Evolutionary conservation across 2,888 invertebrate genomes (phyloP).

Genomic region (Odontocolon sp.): DNA sequence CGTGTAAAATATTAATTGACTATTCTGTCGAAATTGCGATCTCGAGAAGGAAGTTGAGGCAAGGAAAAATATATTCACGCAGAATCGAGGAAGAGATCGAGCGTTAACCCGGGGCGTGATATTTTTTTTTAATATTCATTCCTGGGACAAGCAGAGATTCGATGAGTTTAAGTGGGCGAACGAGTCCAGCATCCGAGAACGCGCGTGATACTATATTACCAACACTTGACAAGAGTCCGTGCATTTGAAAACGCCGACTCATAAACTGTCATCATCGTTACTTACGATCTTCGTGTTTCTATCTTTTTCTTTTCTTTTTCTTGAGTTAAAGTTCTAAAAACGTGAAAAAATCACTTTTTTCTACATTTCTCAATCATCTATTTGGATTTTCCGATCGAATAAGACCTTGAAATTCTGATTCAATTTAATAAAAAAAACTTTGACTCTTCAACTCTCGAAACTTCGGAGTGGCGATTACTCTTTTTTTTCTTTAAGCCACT

Average conservation of each 20-base stretch:
- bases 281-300: conserved; percentile 61
- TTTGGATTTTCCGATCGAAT: too few relatives aligned
- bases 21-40: background rate
- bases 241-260: conserved; percentile 63
- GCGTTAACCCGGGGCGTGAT: conserved; percentile 43
- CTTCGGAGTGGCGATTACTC: too few relatives aligned
- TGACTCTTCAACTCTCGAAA: too few relatives aligned
- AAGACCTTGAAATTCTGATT: too few relatives aligned
- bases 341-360: too few relatives aligned
- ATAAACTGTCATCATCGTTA: conserved; percentile 67
- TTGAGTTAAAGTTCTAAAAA: conserved; percentile 23
- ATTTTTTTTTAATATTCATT: conserved; percentile 53
- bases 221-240: conserved; percentile 40
- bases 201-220: conserved; percentile 16
- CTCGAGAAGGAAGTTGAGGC: background rate
- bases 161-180: conserved; percentile 62
- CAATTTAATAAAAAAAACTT: too few relatives aligned
- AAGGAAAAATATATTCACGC: conserved; percentile 1
- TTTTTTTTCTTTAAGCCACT: too few relatives aligned
- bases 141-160: conserved; percentile 49
- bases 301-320: conserved; percentile 33
- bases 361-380: too few relatives aligned
- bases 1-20: too few relatives aligned
- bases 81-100: conserved; percentile 40
- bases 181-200: conserved; percentile 41